phyloP scores from a whole-genome alignment of 2,888 invertebrate genomes.

The Microplitis deprimator region DNA sequence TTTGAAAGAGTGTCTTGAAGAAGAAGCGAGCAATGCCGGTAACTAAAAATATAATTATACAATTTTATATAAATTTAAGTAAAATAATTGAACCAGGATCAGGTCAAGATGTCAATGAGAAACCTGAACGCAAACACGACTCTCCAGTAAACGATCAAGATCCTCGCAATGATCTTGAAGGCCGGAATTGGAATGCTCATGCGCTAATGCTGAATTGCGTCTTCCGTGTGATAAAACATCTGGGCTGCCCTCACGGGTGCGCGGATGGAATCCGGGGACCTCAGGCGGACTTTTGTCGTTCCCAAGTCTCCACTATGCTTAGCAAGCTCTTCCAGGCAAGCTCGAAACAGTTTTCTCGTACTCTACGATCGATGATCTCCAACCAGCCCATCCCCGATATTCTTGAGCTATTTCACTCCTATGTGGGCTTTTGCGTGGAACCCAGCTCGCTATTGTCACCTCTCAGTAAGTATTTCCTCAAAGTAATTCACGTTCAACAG shows the following conservation, averaged over 20 bases:
- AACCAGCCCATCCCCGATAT: slow-evolving; percentile 85
- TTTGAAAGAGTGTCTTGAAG: slow-evolving; percentile 75
- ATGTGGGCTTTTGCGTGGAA: slow-evolving; percentile 96
- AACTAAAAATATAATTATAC: slow-evolving; percentile 63
- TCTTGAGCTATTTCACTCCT: slow-evolving; percentile 94
- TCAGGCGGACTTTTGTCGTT: slow-evolving; percentile 91
- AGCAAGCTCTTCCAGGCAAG: slow-evolving; percentile 82
- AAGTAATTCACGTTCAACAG: too few relatives aligned
- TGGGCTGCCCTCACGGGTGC: slow-evolving; percentile 97
- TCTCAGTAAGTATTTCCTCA: slow-evolving; percentile 79
- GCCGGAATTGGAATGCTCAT: slow-evolving; percentile 74
- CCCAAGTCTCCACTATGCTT: slow-evolving; percentile 87
- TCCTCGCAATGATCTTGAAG: slow-evolving; percentile 48
- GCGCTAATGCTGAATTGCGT: slow-evolving; percentile 81
- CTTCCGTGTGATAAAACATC: slow-evolving; percentile 84
- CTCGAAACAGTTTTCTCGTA: slow-evolving; percentile 77
- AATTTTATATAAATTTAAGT: background rate
- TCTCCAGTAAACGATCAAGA: slow-evolving; percentile 57
- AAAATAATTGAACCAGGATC: slow-evolving; percentile 48
- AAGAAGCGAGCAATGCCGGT: slow-evolving; percentile 74
- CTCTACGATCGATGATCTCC: slow-evolving; percentile 83
- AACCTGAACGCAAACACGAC: slow-evolving; percentile 58
- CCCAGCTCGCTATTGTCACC: slow-evolving; percentile 89
- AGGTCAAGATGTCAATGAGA: slow-evolving; percentile 52
- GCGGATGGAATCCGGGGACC: slow-evolving; percentile 84